Conservation (phyloP, 1,140 invertebrate species). For the Tribolium castaneum region DNA sequence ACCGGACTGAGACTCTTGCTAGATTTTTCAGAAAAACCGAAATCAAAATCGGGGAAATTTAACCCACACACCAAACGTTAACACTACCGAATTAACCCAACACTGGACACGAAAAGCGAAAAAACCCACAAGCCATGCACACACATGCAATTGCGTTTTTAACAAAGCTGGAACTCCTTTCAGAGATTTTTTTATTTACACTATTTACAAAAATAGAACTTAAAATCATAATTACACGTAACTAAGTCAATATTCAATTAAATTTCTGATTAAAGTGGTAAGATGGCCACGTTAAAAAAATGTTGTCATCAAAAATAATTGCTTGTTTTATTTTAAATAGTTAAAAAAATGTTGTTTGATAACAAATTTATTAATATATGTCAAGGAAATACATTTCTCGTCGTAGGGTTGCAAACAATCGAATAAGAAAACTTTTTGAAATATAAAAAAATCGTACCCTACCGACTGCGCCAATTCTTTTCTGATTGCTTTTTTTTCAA, state of each 20-base stretch:
- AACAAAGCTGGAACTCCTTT: background rate
- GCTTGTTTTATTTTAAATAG: too few relatives aligned
- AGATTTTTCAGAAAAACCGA: background rate
- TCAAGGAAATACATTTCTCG: too few relatives aligned
- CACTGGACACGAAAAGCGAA: background rate
- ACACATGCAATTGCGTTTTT: background rate
- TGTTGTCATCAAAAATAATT: too few relatives aligned
- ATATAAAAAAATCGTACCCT: too few relatives aligned
- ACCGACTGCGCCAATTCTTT: background rate
- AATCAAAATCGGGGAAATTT: background rate
- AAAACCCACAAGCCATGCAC: background rate
- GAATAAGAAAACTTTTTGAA: too few relatives aligned
- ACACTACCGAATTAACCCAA: background rate
- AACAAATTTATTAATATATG: too few relatives aligned
- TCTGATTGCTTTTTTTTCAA: background rate
- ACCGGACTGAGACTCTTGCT: conserved; percentile 39
- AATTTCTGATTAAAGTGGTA: too few relatives aligned
- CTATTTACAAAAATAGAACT: background rate
- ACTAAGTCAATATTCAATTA: too few relatives aligned
- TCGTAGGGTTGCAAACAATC: too few relatives aligned
- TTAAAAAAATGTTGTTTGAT: too few relatives aligned
- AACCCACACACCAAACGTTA: background rate
- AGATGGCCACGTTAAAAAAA: too few relatives aligned
- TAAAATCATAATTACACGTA: too few relatives aligned
- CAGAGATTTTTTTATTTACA: background rate